These are phyloP conservation scores for Limnephilus auricula DNA, from an alignment of 2,888 invertebrate genomes.

Conservation along the genomic window DNA sequence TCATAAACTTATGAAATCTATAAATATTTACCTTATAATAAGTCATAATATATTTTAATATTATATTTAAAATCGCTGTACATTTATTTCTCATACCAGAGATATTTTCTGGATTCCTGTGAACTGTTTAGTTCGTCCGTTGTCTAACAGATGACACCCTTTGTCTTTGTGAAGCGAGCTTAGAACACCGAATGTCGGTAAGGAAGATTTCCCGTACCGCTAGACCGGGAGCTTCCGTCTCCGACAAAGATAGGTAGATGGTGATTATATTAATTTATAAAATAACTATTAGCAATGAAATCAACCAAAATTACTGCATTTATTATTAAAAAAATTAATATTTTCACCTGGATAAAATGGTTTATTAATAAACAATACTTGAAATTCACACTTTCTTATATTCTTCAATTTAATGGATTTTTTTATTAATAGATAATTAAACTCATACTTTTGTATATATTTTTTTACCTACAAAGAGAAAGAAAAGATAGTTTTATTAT, in stretches of 20 bases:
- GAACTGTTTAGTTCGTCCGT: conserved; percentile 31
- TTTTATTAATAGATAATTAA: too few species aligned
- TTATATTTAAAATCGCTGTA: background rate
- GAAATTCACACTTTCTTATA: too few species aligned
- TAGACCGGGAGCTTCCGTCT: background rate
- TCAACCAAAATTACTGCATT: background rate
- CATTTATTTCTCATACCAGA: background rate
- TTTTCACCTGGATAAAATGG: background rate
- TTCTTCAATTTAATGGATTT: too few species aligned
- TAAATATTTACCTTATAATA: too few species aligned
- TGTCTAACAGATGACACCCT: conserved; percentile 48
- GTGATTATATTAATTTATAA: too few species aligned
- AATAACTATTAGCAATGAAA: too few species aligned
- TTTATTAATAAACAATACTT: too few species aligned
- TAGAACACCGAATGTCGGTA: conserved; percentile 2
- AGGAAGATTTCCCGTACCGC: conserved; percentile 13
- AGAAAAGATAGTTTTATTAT: too few species aligned
- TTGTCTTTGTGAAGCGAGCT: conserved; percentile 8
- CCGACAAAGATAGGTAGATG: background rate
- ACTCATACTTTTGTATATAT: too few species aligned
- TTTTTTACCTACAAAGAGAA: too few species aligned
- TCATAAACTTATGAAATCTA: too few species aligned
- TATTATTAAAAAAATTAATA: background rate
- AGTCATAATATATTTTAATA: background rate
- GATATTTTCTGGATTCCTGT: background rate